Evolutionary conservation across 2,888 invertebrate species (phyloP), one percentile per base, ranked within the genome.

Genomic region (Conchocele bisecta): DNA sequence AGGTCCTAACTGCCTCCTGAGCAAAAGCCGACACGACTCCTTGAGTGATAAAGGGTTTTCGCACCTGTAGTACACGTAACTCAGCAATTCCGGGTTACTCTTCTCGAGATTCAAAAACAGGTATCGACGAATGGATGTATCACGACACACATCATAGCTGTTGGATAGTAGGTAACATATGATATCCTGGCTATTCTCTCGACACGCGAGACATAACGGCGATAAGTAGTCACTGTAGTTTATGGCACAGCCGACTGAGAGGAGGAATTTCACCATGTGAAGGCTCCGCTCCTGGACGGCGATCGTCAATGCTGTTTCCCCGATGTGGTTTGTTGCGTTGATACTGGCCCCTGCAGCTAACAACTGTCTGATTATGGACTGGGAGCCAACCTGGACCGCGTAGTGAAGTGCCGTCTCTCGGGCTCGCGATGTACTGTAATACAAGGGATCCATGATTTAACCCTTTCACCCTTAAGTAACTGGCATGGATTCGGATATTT

Each of bases 321-420:
- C 84, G 17, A 75, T 75, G 26, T 79, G 72, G 61, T 79, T 84
- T 41, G 59, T 70, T 20, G 73, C 71, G 51, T 84, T 73, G 24
- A 82, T 60, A n/a, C 82, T 61, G n/a, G 84, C 83, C 11, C 83
- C 84, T 46, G 75, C 79, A n/a, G 67, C 41, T 7, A 85, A 66
- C 7, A 86, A 69, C 24, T 63, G 58, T 58, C 77, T 42, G 0
- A 84, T 80, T 13, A 83, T 78, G 6, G 72, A 66, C 6, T 66
- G 56, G 11, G 76, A 75, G 13, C 78, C 79, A 17, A 83, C 75
- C 58, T 85, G 84, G 6, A 82, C 83, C 26, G 85, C 86, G 65
- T 79, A 82, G 58, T 86, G 84, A 17, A 86, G 63, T 2, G 84
- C 85, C 13, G 82, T 81, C 51, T 86, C 86, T 41, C 82, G 74